These are phyloP conservation scores for Sesia bembeciformis DNA, from an alignment of 2,888 invertebrate species.

Conservation along the genomic window DNA sequence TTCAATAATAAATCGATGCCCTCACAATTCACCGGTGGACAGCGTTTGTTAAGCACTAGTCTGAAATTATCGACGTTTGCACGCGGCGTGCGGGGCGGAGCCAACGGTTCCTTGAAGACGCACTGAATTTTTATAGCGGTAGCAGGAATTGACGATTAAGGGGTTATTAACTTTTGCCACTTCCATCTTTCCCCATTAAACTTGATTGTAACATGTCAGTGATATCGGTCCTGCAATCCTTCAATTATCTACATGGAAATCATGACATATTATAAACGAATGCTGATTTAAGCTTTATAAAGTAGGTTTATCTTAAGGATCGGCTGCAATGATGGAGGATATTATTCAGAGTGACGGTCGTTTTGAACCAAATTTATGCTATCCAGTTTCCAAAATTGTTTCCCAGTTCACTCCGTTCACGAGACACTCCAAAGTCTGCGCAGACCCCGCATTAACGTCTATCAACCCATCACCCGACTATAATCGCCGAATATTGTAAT, in stretches of 20 bases:
- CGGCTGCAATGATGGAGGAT: not conserved
- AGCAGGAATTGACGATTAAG: constrained; percentile 46
- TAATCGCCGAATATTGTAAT: constrained; percentile 22
- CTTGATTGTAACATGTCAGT: constrained; percentile 17
- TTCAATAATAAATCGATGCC: constrained; percentile 70
- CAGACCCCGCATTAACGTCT: constrained; percentile 19
- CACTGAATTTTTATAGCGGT: constrained; percentile 52
- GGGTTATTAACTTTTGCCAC: constrained; percentile 45
- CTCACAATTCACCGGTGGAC: constrained; percentile 45
- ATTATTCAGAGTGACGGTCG: not conserved
- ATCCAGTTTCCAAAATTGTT: not conserved
- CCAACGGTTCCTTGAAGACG: constrained; percentile 50
- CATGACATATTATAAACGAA: not conserved
- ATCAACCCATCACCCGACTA: constrained; percentile 16
- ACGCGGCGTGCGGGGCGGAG: constrained; percentile 51
- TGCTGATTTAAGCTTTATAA: no score
- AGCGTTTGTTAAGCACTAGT: constrained; percentile 48
- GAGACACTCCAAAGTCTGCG: constrained; percentile 5
- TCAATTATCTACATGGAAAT: not conserved
- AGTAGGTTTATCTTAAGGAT: not conserved
- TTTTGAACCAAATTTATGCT: not conserved
- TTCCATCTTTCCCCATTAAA: constrained; percentile 20
- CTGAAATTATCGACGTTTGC: constrained; percentile 60
- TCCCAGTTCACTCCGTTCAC: constrained; percentile 2
- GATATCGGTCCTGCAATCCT: not conserved